Base-by-base conservation (phyloP, 2,888 invertebrate genomes). In the Lycocerus yunnanus region DNA sequence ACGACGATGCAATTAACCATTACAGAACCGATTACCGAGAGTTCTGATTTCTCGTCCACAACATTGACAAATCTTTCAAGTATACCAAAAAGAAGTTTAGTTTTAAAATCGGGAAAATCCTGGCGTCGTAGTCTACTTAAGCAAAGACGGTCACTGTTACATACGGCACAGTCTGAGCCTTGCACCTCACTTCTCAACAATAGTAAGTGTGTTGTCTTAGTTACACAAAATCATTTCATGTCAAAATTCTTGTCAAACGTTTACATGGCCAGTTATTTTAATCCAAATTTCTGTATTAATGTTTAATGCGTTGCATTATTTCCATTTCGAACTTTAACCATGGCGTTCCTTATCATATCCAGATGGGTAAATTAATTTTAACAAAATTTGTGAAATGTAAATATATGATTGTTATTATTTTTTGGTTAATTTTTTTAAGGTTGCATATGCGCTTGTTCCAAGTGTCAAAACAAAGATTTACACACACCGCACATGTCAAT, bases 81-180 rank as follows among this genome's bases (percentile, higher is more conserved):
- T 18, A 2, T 10, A 16, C 18, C 3, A 13, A 61, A 61, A 14
- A 78, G 79, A 72, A 65, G 66, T 14, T 87, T 91, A 78, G 86
- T 89, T 11, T 84, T 93, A 2, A 90, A 90, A 79, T 90, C 93
- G 11, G 93, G 93, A 0, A 93, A 92, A 83, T 88, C 90, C 82
- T 93, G 93, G 92, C 90, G 91, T 67, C 89, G 92, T 81, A 92
- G 93, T 0, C 82, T 93, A n/a, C 5, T 90, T 90, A 76, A 89
- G 90, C 90, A 76, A 58, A 79, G 70, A 27, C 68, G 18, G 18
- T 78, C 73, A 58, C 1, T 74, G 10, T n/a, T 27, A 58, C n/a
- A n/a, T n/a, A n/a, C n/a, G n/a, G n/a, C n/a, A n/a, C n/a, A n/a
- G n/a, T 15, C 15, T 11, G n/a, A 61, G 1, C 0, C 15, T 11